Evolutionary conservation across 2,113 vertebrate genomes (phyloP).

Genomic region (Dasyornis broadbenti): DNA sequence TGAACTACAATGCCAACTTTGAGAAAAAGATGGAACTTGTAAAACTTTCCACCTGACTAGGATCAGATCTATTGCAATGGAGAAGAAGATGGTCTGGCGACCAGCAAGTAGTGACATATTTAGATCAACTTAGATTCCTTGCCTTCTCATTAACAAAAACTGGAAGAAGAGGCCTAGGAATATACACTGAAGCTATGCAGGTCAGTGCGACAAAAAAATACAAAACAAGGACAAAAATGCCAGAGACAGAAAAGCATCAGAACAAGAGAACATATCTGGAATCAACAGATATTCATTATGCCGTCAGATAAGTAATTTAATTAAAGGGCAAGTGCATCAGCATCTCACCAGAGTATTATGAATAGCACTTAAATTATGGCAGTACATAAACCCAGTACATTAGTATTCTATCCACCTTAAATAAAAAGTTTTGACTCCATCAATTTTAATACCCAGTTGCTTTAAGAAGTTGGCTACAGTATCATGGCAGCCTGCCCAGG

Average conservation of each 20-base stretch:
- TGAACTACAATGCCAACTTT: neutral
- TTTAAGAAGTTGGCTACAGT: constrained; percentile 66
- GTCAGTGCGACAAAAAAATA: neutral
- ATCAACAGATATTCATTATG: neutral
- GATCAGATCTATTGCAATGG: accelerated
- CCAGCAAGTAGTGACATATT: neutral
- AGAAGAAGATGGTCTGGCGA: neutral
- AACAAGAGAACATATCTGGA: neutral
- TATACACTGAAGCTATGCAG: neutral
- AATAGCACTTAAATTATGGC: constrained; percentile 52
- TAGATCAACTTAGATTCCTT: neutral
- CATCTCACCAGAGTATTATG: neutral
- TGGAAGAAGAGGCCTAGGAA: neutral
- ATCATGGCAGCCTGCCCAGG: constrained; percentile 66
- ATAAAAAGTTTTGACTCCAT: constrained; percentile 64
- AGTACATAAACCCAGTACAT: constrained; percentile 26
- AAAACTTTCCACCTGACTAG: neutral
- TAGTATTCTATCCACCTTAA: constrained; percentile 66
- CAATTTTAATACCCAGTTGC: constrained; percentile 68
- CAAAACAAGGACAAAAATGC: neutral
- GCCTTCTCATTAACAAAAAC: neutral
- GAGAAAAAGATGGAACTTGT: neutral
- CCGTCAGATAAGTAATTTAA: constrained; percentile 2
- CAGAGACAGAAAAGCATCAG: neutral
- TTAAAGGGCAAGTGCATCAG: constrained; percentile 21